Base-by-base conservation (phyloP, 2,113 vertebrate genomes). In the Peromyscus maniculatus region DNA sequence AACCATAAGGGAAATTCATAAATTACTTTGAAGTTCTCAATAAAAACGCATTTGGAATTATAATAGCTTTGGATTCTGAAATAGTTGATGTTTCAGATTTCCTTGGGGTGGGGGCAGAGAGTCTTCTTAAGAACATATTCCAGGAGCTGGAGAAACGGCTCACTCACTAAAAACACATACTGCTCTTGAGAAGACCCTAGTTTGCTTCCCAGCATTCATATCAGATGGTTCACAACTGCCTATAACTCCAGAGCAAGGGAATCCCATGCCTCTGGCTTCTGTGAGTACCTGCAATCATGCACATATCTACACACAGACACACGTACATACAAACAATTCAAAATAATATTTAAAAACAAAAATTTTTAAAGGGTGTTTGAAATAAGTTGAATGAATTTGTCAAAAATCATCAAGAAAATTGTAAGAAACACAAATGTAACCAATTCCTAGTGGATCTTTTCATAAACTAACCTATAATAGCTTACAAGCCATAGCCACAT, bases 351-450 rank as follows among this genome's bases (percentile, higher is more conserved):
- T 28, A 43, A 49, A 59, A 36, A 78, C 12, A 71, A 59, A 64
- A 0, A 1, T 64, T 55, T 95, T 93, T 64, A 87, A 95, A 87
- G 88, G 59, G 7, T 36, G 11, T 87, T 91, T 79, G 21, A 94
- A 93, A 89, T 88, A 82, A 36, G 78, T 87, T 96, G 36, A 84
- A 78, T 59, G 89, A 16, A 0, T 26, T 94, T 95, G 77, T 64
- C 12, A 94, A 90, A 57, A 95, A 95, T 93, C 87, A 94, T 97
- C 93, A 55, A 78, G 52, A 93, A 94, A 95, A 91, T 8, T 84
- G 17, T 77, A 64, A 88, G 9, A 66, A 91, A 66, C n/a, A 92
- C 36, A 95, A 90, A 86, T 59, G 83, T 22, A 80, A 89, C 84
- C 19, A 92, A 89, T 89, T 94, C 19, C 36, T 91, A 28, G 43